Evolutionary conservation across 1,140 invertebrate species (phyloP), one percentile per base, ranked within the genome.

Genomic region (Cryptotermes secundus): DNA sequence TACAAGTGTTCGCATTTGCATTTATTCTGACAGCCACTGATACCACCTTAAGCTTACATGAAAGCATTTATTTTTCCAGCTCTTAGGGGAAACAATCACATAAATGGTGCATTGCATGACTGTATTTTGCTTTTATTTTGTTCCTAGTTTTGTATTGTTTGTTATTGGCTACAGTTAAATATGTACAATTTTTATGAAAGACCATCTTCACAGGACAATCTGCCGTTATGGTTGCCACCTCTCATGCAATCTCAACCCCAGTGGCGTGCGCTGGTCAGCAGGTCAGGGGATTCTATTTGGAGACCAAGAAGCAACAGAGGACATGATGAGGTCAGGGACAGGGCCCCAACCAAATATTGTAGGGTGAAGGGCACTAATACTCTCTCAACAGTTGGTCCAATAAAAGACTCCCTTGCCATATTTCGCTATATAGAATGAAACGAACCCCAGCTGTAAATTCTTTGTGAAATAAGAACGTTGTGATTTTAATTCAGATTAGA

Each of bases 271-370:
- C 59, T 72, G 59, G 59, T 72, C 59, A 31, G 59, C 59, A 72
- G n/a, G 59, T 72, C 59, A 72, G 59, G 59, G 59, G 59, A 72
- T 72, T 72, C 59, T 31, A 72, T 72, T 31, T 72, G 59, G 59
- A 72, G 59, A 31, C 59, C 59, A 72, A n/a, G 59, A 72, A 72
- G 26, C 59, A 72, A 72, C 59, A 72, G n/a, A 72, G 59, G 59
- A 72, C 59, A 72, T 72, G 53, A 59, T 59, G 59, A 72, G 59
- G 59, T 72, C 59, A 72, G 59, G 59, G 59, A 72, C 59, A 72
- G 59, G 59, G 59, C 59, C 59, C 59, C 59, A 7, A 72, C n/a
- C 19, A 72, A 72, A 72, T 72, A 72, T n/a, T 72, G 22, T 72
- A 72, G 59, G 59, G 31, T 72, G 59, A 31, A 38, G 14, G 26